phyloP scores from a whole-genome alignment of 2,888 invertebrate genomes.

The Monochamus alternatus region DNA sequence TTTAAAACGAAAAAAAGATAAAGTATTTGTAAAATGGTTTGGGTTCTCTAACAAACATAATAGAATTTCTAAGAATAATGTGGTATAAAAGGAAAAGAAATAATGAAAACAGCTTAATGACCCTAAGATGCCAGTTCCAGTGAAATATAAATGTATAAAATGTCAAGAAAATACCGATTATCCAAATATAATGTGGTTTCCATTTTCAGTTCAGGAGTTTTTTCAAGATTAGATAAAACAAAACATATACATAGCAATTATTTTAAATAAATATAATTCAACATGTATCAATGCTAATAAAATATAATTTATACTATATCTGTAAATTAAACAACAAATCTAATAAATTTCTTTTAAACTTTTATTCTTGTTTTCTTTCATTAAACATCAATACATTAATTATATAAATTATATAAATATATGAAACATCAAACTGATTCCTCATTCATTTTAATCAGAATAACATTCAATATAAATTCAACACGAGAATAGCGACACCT shows the following conservation, averaged over 20 bases:
- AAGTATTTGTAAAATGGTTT: constrained; percentile 55
- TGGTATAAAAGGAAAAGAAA: background rate
- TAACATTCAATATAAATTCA: too few species aligned
- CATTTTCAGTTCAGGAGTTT: background rate
- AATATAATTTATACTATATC: too few species aligned
- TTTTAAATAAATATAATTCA: background rate
- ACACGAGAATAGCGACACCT: too few species aligned
- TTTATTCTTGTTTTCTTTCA: too few species aligned
- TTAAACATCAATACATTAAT: too few species aligned
- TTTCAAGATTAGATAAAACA: background rate
- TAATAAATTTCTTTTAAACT: too few species aligned
- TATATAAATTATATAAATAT: too few species aligned
- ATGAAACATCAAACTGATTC: too few species aligned
- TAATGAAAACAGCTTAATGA: background rate
- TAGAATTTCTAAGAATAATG: constrained; percentile 47
- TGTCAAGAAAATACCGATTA: background rate
- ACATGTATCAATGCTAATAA: too few species aligned
- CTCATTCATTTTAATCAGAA: too few species aligned
- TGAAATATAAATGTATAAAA: constrained; percentile 9
- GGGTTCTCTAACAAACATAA: constrained; percentile 54
- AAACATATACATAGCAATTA: constrained; percentile 4
- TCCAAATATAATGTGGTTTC: background rate
- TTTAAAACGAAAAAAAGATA: constrained; percentile 47
- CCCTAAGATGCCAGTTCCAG: background rate
- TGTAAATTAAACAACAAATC: too few species aligned